These are phyloP conservation scores for Enteromius afrohamiltoni DNA, from an alignment of 2,797 vertebrate species.

Conservation along the genomic window DNA sequence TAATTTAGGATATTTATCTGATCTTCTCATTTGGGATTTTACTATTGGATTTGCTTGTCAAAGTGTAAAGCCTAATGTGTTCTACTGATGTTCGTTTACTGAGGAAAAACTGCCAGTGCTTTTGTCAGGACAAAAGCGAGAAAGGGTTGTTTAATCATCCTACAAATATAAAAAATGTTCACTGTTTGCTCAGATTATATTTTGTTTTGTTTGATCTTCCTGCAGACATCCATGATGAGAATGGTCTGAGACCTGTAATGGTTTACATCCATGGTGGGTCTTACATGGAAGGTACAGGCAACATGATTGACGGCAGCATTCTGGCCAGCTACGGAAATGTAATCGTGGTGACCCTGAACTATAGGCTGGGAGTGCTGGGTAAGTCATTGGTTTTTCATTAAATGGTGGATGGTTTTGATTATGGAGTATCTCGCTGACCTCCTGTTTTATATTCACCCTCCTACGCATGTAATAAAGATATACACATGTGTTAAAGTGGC, in stretches of 20 bases:
- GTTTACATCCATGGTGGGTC: conserved; percentile 96
- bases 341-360: conserved; percentile 95
- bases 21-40: conserved; percentile 17
- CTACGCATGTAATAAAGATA: conserved; percentile 3
- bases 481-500: neutral
- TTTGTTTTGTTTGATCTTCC: conserved; percentile 20
- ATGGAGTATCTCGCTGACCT: conserved; percentile 3
- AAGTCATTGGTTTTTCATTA: conserved; percentile 69
- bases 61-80: conserved; percentile 5
- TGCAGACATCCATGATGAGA: conserved; percentile 92
- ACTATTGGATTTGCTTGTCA: conserved; percentile 5
- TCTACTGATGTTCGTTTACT: neutral
- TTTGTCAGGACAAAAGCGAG: neutral
- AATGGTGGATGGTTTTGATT: conserved; percentile 12
- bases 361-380: conserved; percentile 93
- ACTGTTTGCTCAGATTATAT: neutral
- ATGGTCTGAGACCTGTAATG: conserved; percentile 93
- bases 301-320: conserved; percentile 95
- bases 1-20: conserved; percentile 28
- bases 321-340: conserved; percentile 95
- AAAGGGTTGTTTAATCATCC: neutral
- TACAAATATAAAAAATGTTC: neutral
- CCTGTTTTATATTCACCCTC: neutral
- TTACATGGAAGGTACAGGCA: conserved; percentile 95
- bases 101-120: neutral